These are phyloP conservation scores for Eulemur mongoz DNA, from an alignment of 2,797 vertebrate genomes.

Conservation along the genomic window DNA sequence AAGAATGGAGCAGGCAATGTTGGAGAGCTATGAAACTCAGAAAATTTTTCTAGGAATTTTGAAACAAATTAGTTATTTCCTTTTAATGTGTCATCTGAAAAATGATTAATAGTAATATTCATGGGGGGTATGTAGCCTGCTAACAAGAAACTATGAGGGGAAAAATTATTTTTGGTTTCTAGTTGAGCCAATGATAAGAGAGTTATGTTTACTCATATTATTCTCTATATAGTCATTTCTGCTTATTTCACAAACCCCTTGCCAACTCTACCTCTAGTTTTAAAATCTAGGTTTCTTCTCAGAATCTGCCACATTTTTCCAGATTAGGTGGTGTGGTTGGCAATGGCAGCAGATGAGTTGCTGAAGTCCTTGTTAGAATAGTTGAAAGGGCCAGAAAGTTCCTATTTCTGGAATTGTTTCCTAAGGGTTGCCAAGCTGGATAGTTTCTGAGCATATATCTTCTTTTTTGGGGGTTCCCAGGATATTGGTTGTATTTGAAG, in stretches of 20 bases:
- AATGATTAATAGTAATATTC: neutral
- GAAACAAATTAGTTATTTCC: neutral
- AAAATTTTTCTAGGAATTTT: neutral
- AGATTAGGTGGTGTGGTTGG: too few relatives aligned
- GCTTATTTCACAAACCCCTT: neutral
- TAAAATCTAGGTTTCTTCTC: neutral
- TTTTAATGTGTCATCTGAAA: neutral
- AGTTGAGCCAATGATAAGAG: neutral
- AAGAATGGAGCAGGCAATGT: neutral
- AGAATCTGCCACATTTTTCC: neutral
- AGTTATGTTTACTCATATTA: neutral
- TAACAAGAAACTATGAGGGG: neutral
- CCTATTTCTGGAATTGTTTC: neutral
- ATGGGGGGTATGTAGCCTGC: neutral
- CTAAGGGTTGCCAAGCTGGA: neutral
- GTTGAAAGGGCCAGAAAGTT: neutral
- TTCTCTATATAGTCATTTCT: neutral
- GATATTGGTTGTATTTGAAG: neutral
- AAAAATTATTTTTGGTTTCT: neutral
- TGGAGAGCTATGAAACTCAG: neutral
- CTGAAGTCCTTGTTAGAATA: neutral
- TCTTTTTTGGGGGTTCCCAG: neutral
- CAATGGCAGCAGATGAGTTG: too few relatives aligned
- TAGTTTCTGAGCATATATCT: neutral
- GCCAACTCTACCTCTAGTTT: neutral